Percentiles rank a stretch among this genome's conserved stretches.
Conservation (phyloP, 1,140 invertebrate species). For the Drosophila lini region DNA sequence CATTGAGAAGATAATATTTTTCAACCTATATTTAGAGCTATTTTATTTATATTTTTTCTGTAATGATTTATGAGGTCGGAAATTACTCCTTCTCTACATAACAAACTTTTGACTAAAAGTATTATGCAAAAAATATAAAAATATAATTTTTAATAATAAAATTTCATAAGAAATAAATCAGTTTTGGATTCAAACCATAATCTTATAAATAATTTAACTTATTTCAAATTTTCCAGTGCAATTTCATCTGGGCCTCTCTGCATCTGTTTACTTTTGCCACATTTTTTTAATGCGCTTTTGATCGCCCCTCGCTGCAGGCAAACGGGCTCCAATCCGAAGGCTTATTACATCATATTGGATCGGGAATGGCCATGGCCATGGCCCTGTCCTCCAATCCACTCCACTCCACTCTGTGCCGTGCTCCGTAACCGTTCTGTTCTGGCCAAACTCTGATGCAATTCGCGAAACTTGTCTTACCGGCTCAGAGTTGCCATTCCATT, state of each 20-base stretch:
- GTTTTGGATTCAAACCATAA: no score
- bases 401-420: neutral
- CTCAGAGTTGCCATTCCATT: conserved; percentile 61
- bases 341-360: conserved; percentile 76
- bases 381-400: conserved; percentile 10
- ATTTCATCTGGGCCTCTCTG: conserved; percentile 4
- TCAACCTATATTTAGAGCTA: no score
- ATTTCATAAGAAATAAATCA: no score
- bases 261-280: conserved; percentile 41
- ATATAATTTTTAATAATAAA: no score
- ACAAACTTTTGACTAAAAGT: no score
- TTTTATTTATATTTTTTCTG: no score
- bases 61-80: no score
- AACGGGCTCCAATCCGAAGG: conserved; percentile 32
- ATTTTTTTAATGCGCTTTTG: conserved; percentile 67
- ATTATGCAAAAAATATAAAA: no score
- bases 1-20: no score
- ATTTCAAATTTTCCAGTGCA: neutral
- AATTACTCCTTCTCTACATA: no score
- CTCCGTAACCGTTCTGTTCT: conserved; percentile 17
- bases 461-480: conserved; percentile 80
- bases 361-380: conserved; percentile 9
- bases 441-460: conserved; percentile 71
- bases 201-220: no score
- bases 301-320: conserved; percentile 27